These are phyloP conservation scores for Diadema setosum DNA, from an alignment of 35 echinoderm and acorn worm species.

Conservation along the genomic window DNA sequence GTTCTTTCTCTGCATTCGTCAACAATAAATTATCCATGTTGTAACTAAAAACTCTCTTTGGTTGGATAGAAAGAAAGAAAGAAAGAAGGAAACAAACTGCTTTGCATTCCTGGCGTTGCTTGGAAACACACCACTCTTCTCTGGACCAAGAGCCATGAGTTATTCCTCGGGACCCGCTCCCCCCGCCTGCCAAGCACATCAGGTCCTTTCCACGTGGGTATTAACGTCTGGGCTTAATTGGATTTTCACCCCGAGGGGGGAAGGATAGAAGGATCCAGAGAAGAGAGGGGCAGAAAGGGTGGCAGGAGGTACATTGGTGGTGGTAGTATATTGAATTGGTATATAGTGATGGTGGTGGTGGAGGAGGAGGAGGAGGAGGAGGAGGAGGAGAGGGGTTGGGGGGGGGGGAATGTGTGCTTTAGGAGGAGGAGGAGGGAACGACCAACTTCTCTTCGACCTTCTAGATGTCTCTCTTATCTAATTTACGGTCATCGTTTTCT, in stretches of 20 bases:
- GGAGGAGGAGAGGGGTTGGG: too few relatives aligned
- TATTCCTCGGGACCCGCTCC: too few relatives aligned
- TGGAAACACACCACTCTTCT: neutral
- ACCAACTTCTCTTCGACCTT: too few relatives aligned
- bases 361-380: too few relatives aligned
- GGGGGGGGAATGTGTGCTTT: too few relatives aligned
- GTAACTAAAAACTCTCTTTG: neutral
- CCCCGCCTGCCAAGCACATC: neutral
- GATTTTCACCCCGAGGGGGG: neutral
- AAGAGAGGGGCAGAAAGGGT: too few relatives aligned
- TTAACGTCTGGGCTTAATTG: conserved; percentile 27
- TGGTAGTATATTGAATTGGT: too few relatives aligned
- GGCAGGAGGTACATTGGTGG: too few relatives aligned
- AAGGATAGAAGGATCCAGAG: too few relatives aligned
- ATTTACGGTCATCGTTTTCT: neutral
- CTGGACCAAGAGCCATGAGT: neutral
- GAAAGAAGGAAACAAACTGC: neutral
- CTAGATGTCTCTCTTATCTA: neutral
- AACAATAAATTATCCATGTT: neutral
- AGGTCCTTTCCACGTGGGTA: neutral
- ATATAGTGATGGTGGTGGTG: too few relatives aligned
- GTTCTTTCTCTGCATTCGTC: too few relatives aligned
- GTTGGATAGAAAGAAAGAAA: neutral
- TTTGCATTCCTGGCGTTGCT: neutral
- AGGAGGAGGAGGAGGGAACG: too few relatives aligned